Evolutionary conservation across 2,888 invertebrate genomes (phyloP), one percentile per base, ranked within the genome.

Genomic region (Epinotia brunnichana): DNA sequence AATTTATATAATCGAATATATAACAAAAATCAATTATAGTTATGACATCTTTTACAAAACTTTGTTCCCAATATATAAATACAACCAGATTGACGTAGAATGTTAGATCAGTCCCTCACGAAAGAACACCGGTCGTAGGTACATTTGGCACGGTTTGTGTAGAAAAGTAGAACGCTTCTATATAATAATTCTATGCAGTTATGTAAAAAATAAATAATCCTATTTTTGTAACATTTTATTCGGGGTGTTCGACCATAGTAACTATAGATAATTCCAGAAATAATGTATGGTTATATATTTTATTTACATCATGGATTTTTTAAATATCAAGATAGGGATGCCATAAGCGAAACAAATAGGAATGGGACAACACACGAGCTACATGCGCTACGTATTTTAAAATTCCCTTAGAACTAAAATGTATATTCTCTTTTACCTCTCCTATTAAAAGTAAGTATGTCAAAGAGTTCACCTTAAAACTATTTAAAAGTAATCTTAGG

Each of bases 61-160:
- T 35, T 72, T 73, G 73, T 59, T 73, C 73, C 73, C 73, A 13
- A 64, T 63, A 57, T 51, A 35, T 35, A 70, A 9, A 64, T 70
- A 70, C 70, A 70, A 70, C 70, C 70, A 70, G 62, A 63, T 24
- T 56, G 54, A n/a, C 24, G 57, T 64, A 70, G 57, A 68, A 44
- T 69, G 75, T 76, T 64, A 63, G 60, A 66, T 78, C 60, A 59
- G 74, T 54, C 69, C 64, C 64, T 63, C 69, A 66, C 64, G 56
- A 74, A 67, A 70, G 51, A 17, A 74, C 69, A 74, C 74, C 74
- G 76, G 75, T 76, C 72, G 74, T 75, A 48, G 62, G 62, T 62
- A 76, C 70, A 81, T 85, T 90, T 90, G 90, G 90, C 90, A 90
- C 90, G 83, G 87, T 78, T 83, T 78, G 76, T 83, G 80, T 86